Conservation (phyloP, 2,888 invertebrate species). For the Dryocosmus kuriphilus region DNA sequence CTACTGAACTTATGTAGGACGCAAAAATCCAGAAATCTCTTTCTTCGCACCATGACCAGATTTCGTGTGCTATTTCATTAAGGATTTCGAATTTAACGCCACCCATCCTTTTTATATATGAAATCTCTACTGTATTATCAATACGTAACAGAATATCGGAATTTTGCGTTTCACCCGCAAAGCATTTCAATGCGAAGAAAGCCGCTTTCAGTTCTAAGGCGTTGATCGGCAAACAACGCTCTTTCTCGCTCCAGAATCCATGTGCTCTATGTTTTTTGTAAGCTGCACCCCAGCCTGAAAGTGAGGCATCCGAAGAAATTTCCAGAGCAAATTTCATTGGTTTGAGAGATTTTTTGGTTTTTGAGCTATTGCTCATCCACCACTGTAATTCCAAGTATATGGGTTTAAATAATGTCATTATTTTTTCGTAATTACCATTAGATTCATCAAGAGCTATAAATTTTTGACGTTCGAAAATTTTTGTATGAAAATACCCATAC, state of each 20-base stretch:
- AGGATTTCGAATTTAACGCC: neutral
- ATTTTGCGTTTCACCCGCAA: neutral
- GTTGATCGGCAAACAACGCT: neutral
- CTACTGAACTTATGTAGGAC: slow-evolving; percentile 62
- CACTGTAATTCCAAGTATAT: neutral
- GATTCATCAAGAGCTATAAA: neutral
- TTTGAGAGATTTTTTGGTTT: neutral
- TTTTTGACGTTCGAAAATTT: neutral
- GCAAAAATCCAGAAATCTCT: no score
- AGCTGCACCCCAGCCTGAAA: slow-evolving; percentile 45
- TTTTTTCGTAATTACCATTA: neutral
- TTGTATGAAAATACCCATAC: neutral
- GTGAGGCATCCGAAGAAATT: slow-evolving; percentile 46
- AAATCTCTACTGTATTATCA: slow-evolving; percentile 13
- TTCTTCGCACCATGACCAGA: slow-evolving; percentile 30
- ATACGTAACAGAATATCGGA: neutral
- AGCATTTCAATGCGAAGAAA: no score
- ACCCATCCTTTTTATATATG: no score
- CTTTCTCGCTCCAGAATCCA: slow-evolving; percentile 42
- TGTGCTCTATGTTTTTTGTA: slow-evolving; percentile 7
- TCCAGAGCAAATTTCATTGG: neutral
- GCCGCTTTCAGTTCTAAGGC: neutral
- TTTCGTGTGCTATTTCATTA: neutral
- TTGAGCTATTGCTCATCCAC: neutral
- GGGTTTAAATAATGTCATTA: neutral